These are phyloP conservation scores for Drosophila siamana DNA, from an alignment of 2,888 invertebrate species.

Conservation along the genomic window DNA sequence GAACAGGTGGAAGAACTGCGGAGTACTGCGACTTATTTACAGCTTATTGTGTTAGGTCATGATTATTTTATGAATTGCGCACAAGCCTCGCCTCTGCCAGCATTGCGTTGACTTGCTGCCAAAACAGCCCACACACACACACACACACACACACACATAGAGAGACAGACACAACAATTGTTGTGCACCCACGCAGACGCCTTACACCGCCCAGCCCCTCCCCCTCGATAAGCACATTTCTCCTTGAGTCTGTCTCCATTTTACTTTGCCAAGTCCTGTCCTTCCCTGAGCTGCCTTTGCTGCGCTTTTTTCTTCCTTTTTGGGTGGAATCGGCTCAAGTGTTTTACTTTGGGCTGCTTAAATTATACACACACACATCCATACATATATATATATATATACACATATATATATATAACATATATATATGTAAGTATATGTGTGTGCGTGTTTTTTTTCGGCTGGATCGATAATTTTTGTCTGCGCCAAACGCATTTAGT, in stretches of 20 bases:
- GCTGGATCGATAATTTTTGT: constrained; percentile 79
- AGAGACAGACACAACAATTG: constrained; percentile 5
- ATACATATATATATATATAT: too few species aligned
- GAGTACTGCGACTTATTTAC: constrained; percentile 56
- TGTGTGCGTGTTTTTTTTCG: constrained; percentile 53
- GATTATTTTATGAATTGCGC: constrained; percentile 70
- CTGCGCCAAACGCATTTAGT: constrained; percentile 72
- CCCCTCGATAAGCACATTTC: constrained; percentile 16
- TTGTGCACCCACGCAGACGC: constrained; percentile 48
- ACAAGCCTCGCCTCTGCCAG: constrained; percentile 41
- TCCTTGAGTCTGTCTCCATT: constrained; percentile 39
- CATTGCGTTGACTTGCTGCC: constrained; percentile 51
- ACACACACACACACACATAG: constrained; percentile 12
- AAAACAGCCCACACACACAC: constrained; percentile 31
- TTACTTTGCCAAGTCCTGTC: constrained; percentile 6
- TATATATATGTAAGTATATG: constrained; percentile 16
- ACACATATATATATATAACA: background rate
- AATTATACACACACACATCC: constrained; percentile 39
- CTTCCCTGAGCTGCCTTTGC: constrained; percentile 12
- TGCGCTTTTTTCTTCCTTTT: constrained; percentile 23
- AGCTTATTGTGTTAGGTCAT: constrained; percentile 74
- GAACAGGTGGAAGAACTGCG: background rate
- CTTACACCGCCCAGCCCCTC: background rate
- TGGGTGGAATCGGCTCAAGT: constrained; percentile 61
- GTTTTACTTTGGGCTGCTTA: constrained; percentile 75